Conservation (phyloP, 2,888 invertebrate species). For the Pristionchus exspectatus region DNA sequence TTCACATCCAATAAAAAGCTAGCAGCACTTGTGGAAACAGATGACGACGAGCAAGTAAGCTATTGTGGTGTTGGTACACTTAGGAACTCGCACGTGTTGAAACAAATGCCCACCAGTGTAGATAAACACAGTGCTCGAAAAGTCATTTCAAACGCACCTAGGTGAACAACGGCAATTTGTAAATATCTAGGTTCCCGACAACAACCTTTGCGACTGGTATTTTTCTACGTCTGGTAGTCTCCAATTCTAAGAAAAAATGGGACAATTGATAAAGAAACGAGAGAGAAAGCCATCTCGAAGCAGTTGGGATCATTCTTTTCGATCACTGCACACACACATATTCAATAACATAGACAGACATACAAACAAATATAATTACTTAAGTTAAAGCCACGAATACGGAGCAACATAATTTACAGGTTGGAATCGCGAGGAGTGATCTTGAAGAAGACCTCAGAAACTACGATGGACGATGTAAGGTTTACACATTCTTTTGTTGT, state of each 20-base stretch:
- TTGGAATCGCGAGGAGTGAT: background rate
- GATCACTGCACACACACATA: too few relatives aligned
- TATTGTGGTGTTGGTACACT: background rate
- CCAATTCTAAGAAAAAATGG: too few relatives aligned
- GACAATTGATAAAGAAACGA: too few relatives aligned
- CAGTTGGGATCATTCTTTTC: too few relatives aligned
- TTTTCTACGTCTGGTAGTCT: too few relatives aligned
- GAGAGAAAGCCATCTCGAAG: too few relatives aligned
- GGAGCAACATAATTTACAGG: background rate
- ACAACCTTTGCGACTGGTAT: too few relatives aligned
- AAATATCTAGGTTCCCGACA: too few relatives aligned
- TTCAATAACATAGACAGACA: background rate
- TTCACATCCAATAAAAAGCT: background rate
- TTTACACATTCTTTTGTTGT: background rate
- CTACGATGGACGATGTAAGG: conserved; percentile 25
- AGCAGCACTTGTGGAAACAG: background rate
- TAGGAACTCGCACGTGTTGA: background rate
- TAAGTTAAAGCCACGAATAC: background rate
- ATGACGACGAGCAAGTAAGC: background rate
- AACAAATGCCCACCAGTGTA: background rate
- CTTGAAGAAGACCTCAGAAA: background rate
- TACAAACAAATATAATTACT: background rate
- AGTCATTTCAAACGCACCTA: background rate
- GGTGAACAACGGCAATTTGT: background rate
- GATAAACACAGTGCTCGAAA: background rate